Conservation (phyloP, 2,888 invertebrate species). For the Dendrolimus pini region DNA sequence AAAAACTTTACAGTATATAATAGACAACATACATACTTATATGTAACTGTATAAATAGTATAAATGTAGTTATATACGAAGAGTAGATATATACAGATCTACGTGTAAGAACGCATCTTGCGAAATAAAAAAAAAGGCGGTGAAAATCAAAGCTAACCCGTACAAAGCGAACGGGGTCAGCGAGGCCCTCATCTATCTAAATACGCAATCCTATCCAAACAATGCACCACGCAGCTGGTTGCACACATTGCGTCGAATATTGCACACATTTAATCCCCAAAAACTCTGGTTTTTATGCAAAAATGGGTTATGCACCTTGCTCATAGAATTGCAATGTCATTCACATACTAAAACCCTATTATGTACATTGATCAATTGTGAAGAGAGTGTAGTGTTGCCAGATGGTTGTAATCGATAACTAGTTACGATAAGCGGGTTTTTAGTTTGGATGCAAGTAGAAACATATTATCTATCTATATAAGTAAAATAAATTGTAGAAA, state of each 20-base stretch:
- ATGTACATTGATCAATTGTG: background rate
- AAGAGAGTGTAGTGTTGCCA: too few species aligned
- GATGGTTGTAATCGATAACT: too few species aligned
- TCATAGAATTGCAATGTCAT: slow-evolving; percentile 45
- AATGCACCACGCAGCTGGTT: slow-evolving; percentile 56
- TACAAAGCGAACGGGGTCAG: slow-evolving; percentile 39
- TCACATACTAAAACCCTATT: slow-evolving; percentile 6
- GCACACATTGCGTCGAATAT: slow-evolving; percentile 56
- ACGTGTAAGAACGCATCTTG: slow-evolving; percentile 16
- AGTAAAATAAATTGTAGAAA: too few species aligned
- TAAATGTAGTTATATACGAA: too few species aligned
- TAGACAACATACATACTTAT: too few species aligned
- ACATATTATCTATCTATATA: too few species aligned
- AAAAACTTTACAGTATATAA: too few species aligned
- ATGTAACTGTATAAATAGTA: too few species aligned
- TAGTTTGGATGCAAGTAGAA: too few species aligned
- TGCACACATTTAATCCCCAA: slow-evolving; percentile 48
- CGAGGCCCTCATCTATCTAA: slow-evolving; percentile 30
- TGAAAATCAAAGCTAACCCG: slow-evolving; percentile 51
- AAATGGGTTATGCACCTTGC: slow-evolving; percentile 73
- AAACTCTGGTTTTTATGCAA: slow-evolving; percentile 52
- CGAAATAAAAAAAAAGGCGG: slow-evolving; percentile 30
- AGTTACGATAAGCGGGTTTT: too few species aligned
- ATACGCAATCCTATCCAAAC: slow-evolving; percentile 63
- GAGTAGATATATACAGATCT: background rate